These are phyloP conservation scores for Enoplosus armatus DNA, from an alignment of 2,797 vertebrate species.

Conservation along the genomic window DNA sequence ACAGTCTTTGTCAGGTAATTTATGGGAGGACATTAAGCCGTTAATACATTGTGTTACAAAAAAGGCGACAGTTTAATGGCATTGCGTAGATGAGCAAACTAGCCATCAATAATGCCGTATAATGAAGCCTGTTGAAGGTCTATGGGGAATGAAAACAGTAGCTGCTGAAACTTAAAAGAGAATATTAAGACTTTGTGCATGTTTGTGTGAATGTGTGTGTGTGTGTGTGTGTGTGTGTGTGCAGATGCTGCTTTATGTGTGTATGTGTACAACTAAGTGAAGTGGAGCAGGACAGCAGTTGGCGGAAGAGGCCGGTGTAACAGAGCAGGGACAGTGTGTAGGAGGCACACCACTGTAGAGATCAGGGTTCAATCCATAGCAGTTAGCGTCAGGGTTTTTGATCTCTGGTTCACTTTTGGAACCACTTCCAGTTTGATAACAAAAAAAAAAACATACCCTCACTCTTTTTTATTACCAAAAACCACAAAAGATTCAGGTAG, in stretches of 20 bases:
- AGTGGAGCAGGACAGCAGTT: slow-evolving; percentile 9
- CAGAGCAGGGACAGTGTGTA: background rate
- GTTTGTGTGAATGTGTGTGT: slow-evolving; percentile 1
- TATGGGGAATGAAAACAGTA: slow-evolving; percentile 55
- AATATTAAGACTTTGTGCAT: slow-evolving; percentile 31
- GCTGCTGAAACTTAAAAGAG: slow-evolving; percentile 58
- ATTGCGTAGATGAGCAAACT: slow-evolving; percentile 82
- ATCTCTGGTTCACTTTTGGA: background rate
- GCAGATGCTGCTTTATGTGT: background rate
- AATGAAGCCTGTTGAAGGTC: slow-evolving; percentile 68
- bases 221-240: background rate
- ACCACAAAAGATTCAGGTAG: background rate
- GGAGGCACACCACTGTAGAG: background rate
- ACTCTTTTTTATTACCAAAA: background rate
- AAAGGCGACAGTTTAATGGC: slow-evolving; percentile 81
- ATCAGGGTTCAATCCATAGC: background rate
- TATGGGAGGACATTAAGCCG: slow-evolving; percentile 82
- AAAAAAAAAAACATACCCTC: background rate
- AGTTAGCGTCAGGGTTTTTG: background rate
- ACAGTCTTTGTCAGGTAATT: slow-evolving; percentile 87
- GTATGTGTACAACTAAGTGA: background rate
- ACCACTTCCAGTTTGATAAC: background rate
- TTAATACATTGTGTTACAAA: slow-evolving; percentile 80
- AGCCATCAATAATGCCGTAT: slow-evolving; percentile 79
- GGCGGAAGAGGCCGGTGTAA: background rate